Percentiles rank a stretch among this genome's conserved stretches.
phyloP scores from a whole-genome alignment of 2,113 vertebrate genomes.

The Centropus bengalensis region DNA sequence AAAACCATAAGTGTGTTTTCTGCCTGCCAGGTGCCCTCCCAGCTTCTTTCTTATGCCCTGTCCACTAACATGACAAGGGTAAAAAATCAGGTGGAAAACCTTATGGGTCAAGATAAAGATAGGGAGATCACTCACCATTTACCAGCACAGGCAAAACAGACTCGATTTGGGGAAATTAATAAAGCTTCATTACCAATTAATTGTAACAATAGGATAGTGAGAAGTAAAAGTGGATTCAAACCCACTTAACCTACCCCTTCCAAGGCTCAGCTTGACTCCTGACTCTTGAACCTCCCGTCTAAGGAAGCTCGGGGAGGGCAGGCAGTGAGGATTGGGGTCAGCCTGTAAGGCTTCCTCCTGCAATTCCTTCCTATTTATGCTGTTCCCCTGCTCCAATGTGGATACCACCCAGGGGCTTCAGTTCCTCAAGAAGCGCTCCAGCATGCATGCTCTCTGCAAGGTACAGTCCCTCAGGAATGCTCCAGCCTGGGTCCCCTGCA shows the following conservation, averaged over 20 bases:
- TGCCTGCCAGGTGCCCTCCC: neutral
- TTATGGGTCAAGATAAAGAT: neutral
- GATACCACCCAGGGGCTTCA: neutral
- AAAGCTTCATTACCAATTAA: neutral
- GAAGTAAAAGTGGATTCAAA: neutral
- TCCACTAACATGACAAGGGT: neutral
- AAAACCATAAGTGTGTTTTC: neutral
- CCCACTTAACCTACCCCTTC: neutral
- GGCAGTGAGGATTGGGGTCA: neutral
- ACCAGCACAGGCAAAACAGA: neutral
- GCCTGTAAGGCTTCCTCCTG: accelerated
- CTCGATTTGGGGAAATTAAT: neutral
- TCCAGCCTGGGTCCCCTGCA: accelerated
- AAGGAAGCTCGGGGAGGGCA: neutral
- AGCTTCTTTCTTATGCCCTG: neutral
- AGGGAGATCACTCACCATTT: neutral
- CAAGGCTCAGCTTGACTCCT: neutral
- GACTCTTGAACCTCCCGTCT: neutral
- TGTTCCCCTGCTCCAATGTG: neutral
- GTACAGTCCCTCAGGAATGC: neutral
- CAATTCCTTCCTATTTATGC: accelerated
- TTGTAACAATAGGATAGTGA: neutral
- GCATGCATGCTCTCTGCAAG: accelerated
- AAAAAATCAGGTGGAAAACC: neutral
- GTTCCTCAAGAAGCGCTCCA: neutral